phyloP scores from a whole-genome alignment of 2,113 vertebrate species.

The Microtus oregoni region DNA sequence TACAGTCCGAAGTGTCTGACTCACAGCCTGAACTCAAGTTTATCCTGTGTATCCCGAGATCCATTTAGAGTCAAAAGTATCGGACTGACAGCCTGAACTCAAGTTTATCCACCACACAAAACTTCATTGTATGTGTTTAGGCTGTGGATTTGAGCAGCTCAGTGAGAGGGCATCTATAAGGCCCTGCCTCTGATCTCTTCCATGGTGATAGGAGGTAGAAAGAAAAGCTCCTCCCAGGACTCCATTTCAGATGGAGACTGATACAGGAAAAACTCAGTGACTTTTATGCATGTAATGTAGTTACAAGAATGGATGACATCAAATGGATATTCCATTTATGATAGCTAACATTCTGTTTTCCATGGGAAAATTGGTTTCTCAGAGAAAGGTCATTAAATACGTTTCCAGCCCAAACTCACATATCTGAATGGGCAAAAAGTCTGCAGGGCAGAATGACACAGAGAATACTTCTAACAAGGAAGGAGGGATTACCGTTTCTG shows the following conservation, averaged over 20 bases:
- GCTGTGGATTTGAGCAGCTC: background rate
- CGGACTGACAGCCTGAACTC: background rate
- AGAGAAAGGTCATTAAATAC: background rate
- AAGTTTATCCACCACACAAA: background rate
- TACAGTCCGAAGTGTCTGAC: background rate
- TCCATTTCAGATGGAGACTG: background rate
- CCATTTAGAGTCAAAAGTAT: background rate
- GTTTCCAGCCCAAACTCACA: background rate
- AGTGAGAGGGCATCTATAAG: background rate
- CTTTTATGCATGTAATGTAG: background rate
- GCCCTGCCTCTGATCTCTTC: background rate
- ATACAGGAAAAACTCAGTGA: background rate
- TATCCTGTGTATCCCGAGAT: background rate
- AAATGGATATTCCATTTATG: conserved; percentile 26
- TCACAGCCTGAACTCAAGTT: background rate
- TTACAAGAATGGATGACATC: background rate
- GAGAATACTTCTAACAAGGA: background rate
- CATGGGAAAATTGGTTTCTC: conserved; percentile 44
- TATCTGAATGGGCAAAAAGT: background rate
- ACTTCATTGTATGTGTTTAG: background rate
- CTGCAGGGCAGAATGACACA: background rate
- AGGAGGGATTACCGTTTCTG: background rate
- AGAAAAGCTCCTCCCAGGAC: background rate
- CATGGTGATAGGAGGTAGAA: too few species aligned
- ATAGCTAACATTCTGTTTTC: conserved; percentile 12